Base-by-base conservation (phyloP, 2,888 invertebrate genomes). In the Meliscaeva auricollis region DNA sequence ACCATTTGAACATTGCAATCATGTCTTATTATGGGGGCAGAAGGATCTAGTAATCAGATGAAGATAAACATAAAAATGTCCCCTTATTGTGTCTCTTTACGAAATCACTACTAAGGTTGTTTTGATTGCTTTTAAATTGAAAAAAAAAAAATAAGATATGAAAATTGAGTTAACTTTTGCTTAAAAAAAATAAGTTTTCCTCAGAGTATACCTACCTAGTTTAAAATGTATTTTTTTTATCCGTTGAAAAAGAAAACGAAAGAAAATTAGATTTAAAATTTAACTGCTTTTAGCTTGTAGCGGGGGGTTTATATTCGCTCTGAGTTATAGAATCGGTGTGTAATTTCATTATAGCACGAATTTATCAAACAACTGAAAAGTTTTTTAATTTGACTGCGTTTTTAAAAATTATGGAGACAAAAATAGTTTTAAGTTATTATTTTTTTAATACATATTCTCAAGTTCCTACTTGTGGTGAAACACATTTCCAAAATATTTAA, bases 51-150 rank as follows among this genome's bases (percentile, higher is more conserved):
- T 35, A 15, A 56, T 35, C 1, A 35, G 17, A 20, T 17, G n/a
- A 17, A 56, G 17, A 56, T 35, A 13, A 56, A 35, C 17, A 35
- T 13, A 56, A 17, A 56, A 46, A 46, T 46, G 17, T 46, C 32
- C 32, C 11, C n/a, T 32, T 9, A 17, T 56, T 56, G 9, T 32
- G 30, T 46, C 17, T 6, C n/a, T 46, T 8, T 11, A 13, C 52
- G 5, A 15, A 26, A 54, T 15, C 20, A 1, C 13, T 44, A n/a
- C 9, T 13, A 20, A 56, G 32, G 11, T 32, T 56, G 13, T 35
- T 20, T 35, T 56, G 56, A 56, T 56, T 56, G 56, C 13, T 56
- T 56, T 35, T 2, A 56, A 56, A 56, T 56, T 56, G 35, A 56
- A 56, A n/a, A 5, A 15, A 15, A 60, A 8, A 56, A 56, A n/a